These are phyloP conservation scores for Pteruthius melanotis DNA, from an alignment of 2,113 vertebrate species.

Conservation along the genomic window DNA sequence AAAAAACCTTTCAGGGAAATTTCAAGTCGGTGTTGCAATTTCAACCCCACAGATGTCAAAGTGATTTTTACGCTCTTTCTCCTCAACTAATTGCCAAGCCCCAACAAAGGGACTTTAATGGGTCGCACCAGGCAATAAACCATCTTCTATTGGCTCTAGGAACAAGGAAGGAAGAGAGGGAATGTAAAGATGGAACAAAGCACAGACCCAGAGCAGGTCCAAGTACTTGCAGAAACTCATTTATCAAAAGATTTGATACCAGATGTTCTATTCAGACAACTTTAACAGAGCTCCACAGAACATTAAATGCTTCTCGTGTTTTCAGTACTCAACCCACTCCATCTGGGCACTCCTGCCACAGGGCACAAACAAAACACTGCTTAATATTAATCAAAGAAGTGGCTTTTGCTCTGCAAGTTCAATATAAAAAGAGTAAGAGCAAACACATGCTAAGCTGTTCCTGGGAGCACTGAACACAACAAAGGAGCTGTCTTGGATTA, in stretches of 20 bases:
- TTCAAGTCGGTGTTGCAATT: background rate
- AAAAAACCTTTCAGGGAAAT: background rate
- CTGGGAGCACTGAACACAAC: background rate
- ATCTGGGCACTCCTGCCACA: slow-evolving; percentile 12
- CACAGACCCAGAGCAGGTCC: background rate
- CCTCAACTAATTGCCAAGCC: background rate
- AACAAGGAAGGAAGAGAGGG: background rate
- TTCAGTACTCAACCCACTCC: background rate
- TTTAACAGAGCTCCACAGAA: slow-evolving; percentile 17
- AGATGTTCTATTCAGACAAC: slow-evolving; percentile 24
- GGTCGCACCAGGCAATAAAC: slow-evolving; percentile 26
- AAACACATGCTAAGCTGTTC: slow-evolving; percentile 10
- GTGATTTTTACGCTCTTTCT: slow-evolving; percentile 10
- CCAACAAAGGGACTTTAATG: background rate
- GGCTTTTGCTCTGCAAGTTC: background rate
- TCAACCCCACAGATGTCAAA: background rate
- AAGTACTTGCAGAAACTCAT: slow-evolving; percentile 17
- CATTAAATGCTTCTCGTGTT: background rate
- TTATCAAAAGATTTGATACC: slow-evolving; percentile 13
- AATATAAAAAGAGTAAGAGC: background rate
- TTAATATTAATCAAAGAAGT: slow-evolving; percentile 4
- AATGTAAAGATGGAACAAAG: slow-evolving; percentile 39
- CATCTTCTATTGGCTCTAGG: background rate
- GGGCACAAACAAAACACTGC: slow-evolving; percentile 1
- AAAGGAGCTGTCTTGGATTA: background rate